Evolutionary conservation across 1,140 invertebrate genomes (phyloP).

Genomic region (Anastatus disparis): DNA sequence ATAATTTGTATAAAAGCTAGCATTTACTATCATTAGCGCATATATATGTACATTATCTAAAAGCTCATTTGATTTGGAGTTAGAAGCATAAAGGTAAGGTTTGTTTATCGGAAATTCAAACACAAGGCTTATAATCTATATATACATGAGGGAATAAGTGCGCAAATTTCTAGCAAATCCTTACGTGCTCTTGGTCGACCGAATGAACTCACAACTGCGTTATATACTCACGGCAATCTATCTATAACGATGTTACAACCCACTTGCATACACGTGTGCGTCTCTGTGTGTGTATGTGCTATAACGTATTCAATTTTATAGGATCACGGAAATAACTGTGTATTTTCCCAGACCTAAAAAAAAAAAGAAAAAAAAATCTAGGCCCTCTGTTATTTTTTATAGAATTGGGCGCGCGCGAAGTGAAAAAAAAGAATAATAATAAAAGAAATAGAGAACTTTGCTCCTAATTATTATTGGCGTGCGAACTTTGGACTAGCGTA

Average conservation of each 20-base stretch:
- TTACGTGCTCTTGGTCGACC: neutral
- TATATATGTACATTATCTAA: no score
- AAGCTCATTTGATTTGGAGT: no score
- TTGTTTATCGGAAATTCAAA: neutral
- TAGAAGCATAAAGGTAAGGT: no score
- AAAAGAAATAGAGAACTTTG: conserved; percentile 47
- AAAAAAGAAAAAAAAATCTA: no score
- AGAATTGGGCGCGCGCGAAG: conserved; percentile 43
- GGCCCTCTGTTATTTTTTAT: no score
- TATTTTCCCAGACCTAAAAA: conserved; percentile 45
- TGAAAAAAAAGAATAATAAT: no score
- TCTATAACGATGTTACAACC: neutral
- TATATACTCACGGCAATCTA: neutral
- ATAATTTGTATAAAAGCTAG: no score
- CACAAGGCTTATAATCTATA: neutral
- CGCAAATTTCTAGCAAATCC: neutral
- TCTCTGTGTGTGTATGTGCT: no score
- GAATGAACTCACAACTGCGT: neutral
- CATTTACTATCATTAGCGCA: no score
- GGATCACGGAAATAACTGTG: neutral
- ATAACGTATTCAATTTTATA: neutral
- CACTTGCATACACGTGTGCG: neutral
- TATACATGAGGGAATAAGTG: neutral
- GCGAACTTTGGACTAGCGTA: conserved; percentile 56
- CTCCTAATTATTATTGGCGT: conserved; percentile 64